Evolutionary conservation across 2,113 vertebrate genomes (phyloP), one percentile per base, ranked within the genome.

Genomic region (Aplodontia rufa): DNA sequence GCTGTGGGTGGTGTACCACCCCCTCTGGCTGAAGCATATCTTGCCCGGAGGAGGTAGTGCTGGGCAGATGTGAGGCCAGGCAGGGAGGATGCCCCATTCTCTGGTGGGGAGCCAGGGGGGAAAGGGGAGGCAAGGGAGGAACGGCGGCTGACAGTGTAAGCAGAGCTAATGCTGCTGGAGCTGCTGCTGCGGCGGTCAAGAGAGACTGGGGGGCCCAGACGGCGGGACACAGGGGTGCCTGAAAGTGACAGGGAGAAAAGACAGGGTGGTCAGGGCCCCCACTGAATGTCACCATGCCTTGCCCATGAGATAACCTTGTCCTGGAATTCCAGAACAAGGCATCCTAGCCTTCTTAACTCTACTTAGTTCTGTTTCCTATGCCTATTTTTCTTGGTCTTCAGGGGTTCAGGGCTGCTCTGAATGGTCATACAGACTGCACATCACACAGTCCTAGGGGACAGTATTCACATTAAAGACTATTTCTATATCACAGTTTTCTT

Each of bases 101-200:
- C 99, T 40, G 98, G 99, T 2, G 99, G 98, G 0, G 99, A 98
- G 40, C 98, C 99, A 0, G 98, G 97, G 22, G 98, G 98, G 94
- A 99, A 99, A 1, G 99, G 99, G 19, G 99, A 99, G 0, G 99
- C 99, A 22, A 99, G 99, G 24, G 99, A 99, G 0, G 99, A 99
- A 16, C 99, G 99, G 0, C 99, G 99, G 98, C 99, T 99, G 83
- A 99, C 99, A 0, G 99, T 99, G 58, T 99, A 99, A 64, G 99
- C 99, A 0, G 99, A 99, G 98, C 99, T 99, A 24, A 99, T 83
- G 1, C 99, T 99, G 97, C 99, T 99, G 97, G 99, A 99, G 95
- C 99, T 99, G 13, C 99, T 99, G 97, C 98, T 99, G 24, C 99
- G 99, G 68, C 99, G 98, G 90, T 99, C 99, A 51, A 97, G 92